Evolutionary conservation across 2,113 vertebrate genomes (phyloP).

Genomic region (Hirundichthys speculiger): DNA sequence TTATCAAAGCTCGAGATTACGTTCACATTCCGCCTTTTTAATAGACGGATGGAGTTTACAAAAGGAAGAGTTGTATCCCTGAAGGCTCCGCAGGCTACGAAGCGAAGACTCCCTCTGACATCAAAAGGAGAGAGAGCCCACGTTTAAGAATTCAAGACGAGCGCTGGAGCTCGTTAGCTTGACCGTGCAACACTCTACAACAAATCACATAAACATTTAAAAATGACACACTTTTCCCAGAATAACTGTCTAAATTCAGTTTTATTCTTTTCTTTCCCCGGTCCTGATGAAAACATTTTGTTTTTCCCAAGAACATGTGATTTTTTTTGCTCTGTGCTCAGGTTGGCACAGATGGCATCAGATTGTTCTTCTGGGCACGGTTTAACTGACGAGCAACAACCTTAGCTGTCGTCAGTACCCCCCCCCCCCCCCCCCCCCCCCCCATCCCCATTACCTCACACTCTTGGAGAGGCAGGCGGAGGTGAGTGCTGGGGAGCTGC

Average conservation of each 20-base stretch:
- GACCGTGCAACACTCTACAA: slow-evolving; percentile 12
- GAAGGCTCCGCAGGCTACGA: slow-evolving; percentile 3
- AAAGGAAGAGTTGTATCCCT: slow-evolving; percentile 33
- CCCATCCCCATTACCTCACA: too few relatives aligned
- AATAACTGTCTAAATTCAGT: background rate
- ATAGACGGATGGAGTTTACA: slow-evolving; percentile 22
- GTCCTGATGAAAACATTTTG: slow-evolving; percentile 57
- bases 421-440: too few relatives aligned
- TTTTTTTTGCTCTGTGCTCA: slow-evolving; percentile 43
- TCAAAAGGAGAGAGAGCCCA: slow-evolving; percentile 22
- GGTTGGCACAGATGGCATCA: slow-evolving; percentile 62
- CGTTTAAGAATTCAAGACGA: slow-evolving; percentile 18
- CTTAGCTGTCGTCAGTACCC: background rate
- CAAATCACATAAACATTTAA: slow-evolving; percentile 13
- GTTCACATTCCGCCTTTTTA: slow-evolving; percentile 22
- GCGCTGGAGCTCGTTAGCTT: too few relatives aligned
- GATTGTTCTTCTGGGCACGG: slow-evolving; percentile 53
- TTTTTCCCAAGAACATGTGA: slow-evolving; percentile 54
- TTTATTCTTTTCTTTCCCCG: slow-evolving; percentile 7
- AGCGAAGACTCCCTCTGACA: slow-evolving; percentile 23
- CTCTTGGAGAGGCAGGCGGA: too few relatives aligned
- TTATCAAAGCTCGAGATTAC: slow-evolving; percentile 53
- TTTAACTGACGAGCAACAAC: slow-evolving; percentile 29
- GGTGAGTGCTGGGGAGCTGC: too few relatives aligned
- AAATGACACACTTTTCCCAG: too few relatives aligned